Evolutionary conservation across 2,113 vertebrate genomes (phyloP), one percentile per base, ranked within the genome.

Genomic region (Acanthochromis polyacanthus): DNA sequence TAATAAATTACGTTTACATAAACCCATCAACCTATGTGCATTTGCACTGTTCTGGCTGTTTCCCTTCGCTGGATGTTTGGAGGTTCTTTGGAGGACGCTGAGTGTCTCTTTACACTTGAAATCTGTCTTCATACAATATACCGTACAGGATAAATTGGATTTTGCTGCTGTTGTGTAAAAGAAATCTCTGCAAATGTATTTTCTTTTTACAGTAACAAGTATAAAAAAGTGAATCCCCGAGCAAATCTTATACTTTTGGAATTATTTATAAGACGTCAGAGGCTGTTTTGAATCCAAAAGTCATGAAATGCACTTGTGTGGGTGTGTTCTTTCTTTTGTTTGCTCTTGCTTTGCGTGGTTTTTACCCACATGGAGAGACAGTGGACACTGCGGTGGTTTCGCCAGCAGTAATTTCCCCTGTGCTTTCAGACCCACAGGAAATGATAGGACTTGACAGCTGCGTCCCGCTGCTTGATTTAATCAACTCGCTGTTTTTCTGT

Each of bases 381-480:
- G 57, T 72, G 38, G 53, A 46, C 75, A 45, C 56, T 19, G 72
- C 8, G 1, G 23, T 8, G 20, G 56, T 65, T 73, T 76, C 7
- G 23, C n/a, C 57, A 25, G 60, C 59, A 43, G 62, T 79, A 75
- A 81, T 83, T 81, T 87, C 82, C 74, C 81, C 75, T 32, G 73
- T 69, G 83, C 80, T 75, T 81, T 78, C 62, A 80, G 12, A 61
- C 50, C 56, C 48, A 83, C 73, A 84, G 78, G 77, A 81, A 87
- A 75, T 84, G 82, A 92, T 85, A 17, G 25, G 36, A 84, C 56
- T 64, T 79, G 75, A 85, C 91, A 88, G 82, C 78, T 89, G 80
- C 58, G 16, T 83, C 59, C 77, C 30, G 38, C 82, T 88, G 81
- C 68, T 83, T 82, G 64, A 83, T 85, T 82, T 80, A 80, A 88